Conservation (phyloP, 2,113 vertebrate species). For the Sula dactylatra region DNA sequence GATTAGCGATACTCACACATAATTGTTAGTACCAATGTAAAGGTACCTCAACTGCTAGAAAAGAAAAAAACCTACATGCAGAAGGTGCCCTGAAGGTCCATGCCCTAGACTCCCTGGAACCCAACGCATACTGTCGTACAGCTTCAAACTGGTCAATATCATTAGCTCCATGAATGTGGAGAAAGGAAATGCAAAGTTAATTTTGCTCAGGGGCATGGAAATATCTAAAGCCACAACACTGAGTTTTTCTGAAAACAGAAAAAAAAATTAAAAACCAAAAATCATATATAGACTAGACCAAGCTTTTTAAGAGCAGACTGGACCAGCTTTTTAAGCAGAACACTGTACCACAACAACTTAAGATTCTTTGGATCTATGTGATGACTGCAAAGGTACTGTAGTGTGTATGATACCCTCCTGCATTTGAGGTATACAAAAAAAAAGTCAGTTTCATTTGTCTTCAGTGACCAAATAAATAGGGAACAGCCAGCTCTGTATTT, state of each 20-base stretch:
- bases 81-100: neutral
- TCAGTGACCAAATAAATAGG: neutral
- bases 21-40: too few relatives aligned
- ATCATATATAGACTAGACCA: neutral
- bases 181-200: neutral
- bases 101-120: neutral
- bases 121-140: neutral
- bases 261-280: neutral
- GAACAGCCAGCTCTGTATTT: neutral
- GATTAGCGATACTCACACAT: neutral
- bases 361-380: accelerated
- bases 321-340: neutral
- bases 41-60: neutral
- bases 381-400: neutral
- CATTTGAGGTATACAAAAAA: neutral
- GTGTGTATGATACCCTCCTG: neutral
- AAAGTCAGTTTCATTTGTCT: neutral
- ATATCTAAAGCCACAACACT: neutral
- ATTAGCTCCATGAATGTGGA: neutral
- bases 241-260: neutral
- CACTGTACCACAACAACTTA: neutral
- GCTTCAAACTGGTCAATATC: neutral
- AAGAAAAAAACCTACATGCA: neutral
- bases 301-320: neutral
- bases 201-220: neutral